Evolutionary conservation across 2,888 invertebrate genomes (phyloP), one percentile per base, ranked within the genome.

Genomic region (Tyria jacobaeae): DNA sequence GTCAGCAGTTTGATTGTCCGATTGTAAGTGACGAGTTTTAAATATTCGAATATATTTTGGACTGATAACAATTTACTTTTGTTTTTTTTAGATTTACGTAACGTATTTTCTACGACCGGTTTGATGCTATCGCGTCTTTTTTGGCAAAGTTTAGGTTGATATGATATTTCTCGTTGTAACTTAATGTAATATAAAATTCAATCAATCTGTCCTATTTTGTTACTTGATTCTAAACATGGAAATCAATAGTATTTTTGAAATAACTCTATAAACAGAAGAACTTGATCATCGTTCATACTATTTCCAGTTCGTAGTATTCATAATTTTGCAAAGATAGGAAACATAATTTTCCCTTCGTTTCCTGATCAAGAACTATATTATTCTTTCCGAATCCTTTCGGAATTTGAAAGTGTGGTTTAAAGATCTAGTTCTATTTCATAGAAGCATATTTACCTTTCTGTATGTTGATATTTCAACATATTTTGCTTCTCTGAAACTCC

Each of bases 1-100:
- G 80, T 84, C 85, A 85, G 83, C 85, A 71, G 61, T 80, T 84
- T 80, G 72, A 78, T 83, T 83, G 81, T 76, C 73, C 68, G 64
- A 57, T 69, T 75, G 59, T 61, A 63, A 67, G 71, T 66, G 78
- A 68, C 62, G 62, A 58, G 59, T 60, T 70, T 71, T 71, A 66
- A 62, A 70, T 71, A 77, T 63, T 62, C 48, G 54, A 59, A 56
- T 68, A 50, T 70, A 66, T 73, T 65, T 68, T 68, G 53, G 50
- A 52, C 39, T 21, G 37, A 39, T 56, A 52, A 53, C 51, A 44
- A 39, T 60, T 68, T 37, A 7, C 51, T 62, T 49, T 47, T 37
- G 37, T 58, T 66, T 64, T 60, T 53, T 14, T 56, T 25, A 3
- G 35, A 15, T 64, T 48, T 3, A 17, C 17, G 31, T 56, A 39